phyloP scores from a whole-genome alignment of 1,140 invertebrate species.

The Drosophila asahinai region DNA sequence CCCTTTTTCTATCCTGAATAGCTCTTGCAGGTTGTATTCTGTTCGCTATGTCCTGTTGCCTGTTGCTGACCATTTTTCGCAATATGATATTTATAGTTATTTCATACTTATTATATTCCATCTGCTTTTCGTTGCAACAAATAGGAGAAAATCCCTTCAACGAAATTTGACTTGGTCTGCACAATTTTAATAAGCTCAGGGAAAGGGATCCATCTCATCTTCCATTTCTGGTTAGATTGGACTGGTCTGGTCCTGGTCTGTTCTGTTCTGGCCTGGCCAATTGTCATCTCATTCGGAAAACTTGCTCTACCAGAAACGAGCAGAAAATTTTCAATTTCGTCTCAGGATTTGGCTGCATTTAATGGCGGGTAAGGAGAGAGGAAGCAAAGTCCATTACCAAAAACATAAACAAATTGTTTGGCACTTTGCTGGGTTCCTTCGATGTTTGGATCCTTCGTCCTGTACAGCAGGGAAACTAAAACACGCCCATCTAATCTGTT shows the following conservation, averaged over 20 bases:
- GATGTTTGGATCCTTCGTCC: background rate
- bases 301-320: conserved; percentile 68
- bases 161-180: conserved; percentile 64
- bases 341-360: conserved; percentile 67
- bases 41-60: conserved; percentile 34
- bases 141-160: conserved; percentile 31
- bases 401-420: conserved; percentile 80
- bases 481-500: conserved; percentile 82
- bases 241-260: background rate
- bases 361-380: conserved; percentile 49
- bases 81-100: conserved; percentile 82
- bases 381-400: conserved; percentile 43
- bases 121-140: conserved; percentile 51
- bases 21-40: conserved; percentile 12
- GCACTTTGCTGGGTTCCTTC: conserved; percentile 35
- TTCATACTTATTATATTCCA: conserved; percentile 81
- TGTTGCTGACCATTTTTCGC: conserved; percentile 66
- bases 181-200: conserved; percentile 68
- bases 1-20: background rate
- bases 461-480: conserved; percentile 32
- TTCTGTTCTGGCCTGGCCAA: conserved; percentile 13
- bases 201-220: conserved; percentile 9
- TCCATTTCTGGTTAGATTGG: conserved; percentile 9
- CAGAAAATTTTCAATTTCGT: conserved; percentile 75
- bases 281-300: conserved; percentile 80